Base-by-base conservation (phyloP, 2,113 vertebrate genomes). In the Halichoeres trimaculatus region DNA sequence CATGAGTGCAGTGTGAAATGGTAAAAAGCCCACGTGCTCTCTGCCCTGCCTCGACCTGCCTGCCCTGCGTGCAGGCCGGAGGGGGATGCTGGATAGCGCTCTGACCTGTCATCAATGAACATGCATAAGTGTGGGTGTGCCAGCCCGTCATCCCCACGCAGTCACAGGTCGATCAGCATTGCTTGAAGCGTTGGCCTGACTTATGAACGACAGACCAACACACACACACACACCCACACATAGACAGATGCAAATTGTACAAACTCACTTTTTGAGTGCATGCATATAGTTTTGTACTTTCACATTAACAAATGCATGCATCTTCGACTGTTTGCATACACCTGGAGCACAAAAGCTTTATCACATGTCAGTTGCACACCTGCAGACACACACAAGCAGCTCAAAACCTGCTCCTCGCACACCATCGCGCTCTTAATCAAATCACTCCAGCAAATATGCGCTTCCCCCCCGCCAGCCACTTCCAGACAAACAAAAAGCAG, bases 81-180 rank as follows among this genome's bases (percentile, higher is more conserved):
- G 16, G 47, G 83, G 88, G 73, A 82, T 75, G 63, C 78, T 80
- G 83, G 78, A 80, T 70, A 66, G 40, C 55, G 17, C 70, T 80
- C 45, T 83, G 86, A 90, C 79, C 79, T 70, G 70, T 74, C 74
- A 78, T 82, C 76, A 62, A 58, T 76, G 36, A 55, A 19, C 65
- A 51, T 48, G 36, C 64, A 16, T 54, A 30, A 69, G 63, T 61
- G 68, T 55, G 64, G n/a, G 30, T 26, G 74, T 7, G 22, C 23
- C 14, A 2, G 19, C 38, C 30, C 50, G 24, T 38, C 47, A 75
- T 66, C 34, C 30, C 54, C 26, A 43, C 19, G 56, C 26, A 43
- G 57, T 72, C 59, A 64, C 26, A 65, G 24, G 76, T 86, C 72
- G 23, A 76, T 81, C 73, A 34, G 59, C 69, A 19, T 56, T 6